Evolutionary conservation across 1,140 invertebrate genomes (phyloP).

Genomic region (Potamilus streckersoni): DNA sequence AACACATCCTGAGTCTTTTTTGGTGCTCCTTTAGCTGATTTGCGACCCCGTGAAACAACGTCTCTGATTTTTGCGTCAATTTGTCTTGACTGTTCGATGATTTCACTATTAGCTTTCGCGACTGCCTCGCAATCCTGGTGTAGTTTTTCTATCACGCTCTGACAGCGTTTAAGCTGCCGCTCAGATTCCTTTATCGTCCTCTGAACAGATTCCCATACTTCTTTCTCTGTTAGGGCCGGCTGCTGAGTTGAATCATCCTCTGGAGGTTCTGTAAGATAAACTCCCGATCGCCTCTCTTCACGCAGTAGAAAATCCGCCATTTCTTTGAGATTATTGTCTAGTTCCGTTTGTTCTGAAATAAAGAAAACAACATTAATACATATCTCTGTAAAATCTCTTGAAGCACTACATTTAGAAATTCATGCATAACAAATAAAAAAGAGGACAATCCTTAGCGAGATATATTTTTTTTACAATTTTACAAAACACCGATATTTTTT

Average conservation of each 20-base stretch:
- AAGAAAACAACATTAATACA: background rate
- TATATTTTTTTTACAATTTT: too few species aligned
- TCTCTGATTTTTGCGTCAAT: conserved; percentile 30
- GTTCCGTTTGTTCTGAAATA: conserved; percentile 13
- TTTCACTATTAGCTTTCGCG: conserved; percentile 27
- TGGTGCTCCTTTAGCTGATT: conserved; percentile 22
- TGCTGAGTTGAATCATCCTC: conserved; percentile 1
- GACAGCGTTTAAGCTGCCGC: conserved; percentile 17
- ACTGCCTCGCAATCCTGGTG: conserved; percentile 29
- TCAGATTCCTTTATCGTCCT: conserved; percentile 11
- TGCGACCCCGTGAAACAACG: conserved; percentile 17
- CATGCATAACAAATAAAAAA: background rate
- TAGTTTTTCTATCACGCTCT: conserved; percentile 22
- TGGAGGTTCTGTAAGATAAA: conserved; percentile 27
- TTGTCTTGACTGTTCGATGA: conserved; percentile 26
- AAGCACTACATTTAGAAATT: background rate
- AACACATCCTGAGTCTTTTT: conserved; percentile 30
- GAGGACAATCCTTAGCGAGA: background rate
- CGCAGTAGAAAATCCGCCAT: conserved; percentile 18
- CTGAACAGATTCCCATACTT: conserved; percentile 26
- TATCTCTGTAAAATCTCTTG: background rate
- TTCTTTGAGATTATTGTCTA: conserved; percentile 16
- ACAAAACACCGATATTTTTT: too few species aligned
- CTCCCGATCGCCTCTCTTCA: conserved; percentile 23
- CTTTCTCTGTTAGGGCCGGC: conserved; percentile 16